Base-by-base conservation (phyloP, 2,888 invertebrate species). In the Cerceris rybyensis region DNA sequence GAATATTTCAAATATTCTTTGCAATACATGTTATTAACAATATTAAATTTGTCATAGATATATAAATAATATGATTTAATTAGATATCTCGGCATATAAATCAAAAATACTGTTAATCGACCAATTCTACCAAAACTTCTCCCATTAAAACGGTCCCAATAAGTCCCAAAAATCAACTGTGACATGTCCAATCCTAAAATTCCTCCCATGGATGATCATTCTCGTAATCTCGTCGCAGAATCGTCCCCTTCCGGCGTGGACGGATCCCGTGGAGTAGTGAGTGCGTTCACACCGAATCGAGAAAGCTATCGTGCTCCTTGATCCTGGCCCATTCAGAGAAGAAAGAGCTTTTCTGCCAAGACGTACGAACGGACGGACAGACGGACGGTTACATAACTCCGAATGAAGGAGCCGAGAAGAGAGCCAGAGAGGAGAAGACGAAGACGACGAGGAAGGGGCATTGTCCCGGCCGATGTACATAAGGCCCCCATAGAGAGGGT, bases 361-460 rank as follows among this genome's bases (percentile, higher is more conserved):
- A 80, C 70, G 73, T 80, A 79, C 86, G 83, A 85, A 88, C 89
- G 87, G 87, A 84, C 86, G 81, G 82, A 81, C 86, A 82, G 83
- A 85, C 87, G 86, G 90, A 88, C 90, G 90, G 90, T 91, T 91
- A 91, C 91, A 90, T 91, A 91, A 91, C 91, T 89, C 88, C 82
- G 58, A 52, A 54, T 65, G 63, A 16, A 66, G 67, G 63, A 63
- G 52, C 59, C 59, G 43, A 42, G 14, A 39, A 54, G 60, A 50
- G 50, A 14, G 61, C 61, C 11, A n/a, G 54, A 49, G 43, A 54
- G 64, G 42, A 28, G 9, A 46, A 58, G 39, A 17, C 69, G 41
- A 54, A 65, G 54, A 8, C 52, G 41, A 16, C 16, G 46, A 61
- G 17, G 7, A 39, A 61, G 63, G 79, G 80, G 83, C 84, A 90